phyloP scores from a whole-genome alignment of 2,888 invertebrate genomes.

The Xylophagus ater region DNA sequence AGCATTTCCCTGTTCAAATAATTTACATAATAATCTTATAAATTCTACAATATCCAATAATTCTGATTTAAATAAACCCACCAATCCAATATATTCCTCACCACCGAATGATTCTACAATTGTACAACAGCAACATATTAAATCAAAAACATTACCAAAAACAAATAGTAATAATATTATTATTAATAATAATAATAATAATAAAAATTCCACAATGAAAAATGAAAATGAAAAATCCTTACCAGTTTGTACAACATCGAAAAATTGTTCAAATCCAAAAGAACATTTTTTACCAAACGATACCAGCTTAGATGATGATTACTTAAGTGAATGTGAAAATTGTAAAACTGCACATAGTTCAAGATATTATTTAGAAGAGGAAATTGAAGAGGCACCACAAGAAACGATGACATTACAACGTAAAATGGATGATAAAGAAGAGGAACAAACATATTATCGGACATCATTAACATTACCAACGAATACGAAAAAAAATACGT shows the following conservation, averaged over 20 bases:
- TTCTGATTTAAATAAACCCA: too few relatives aligned
- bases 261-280: constrained; percentile 39
- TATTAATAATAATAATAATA: too few relatives aligned
- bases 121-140: too few relatives aligned
- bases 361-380: constrained; percentile 50
- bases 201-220: constrained; percentile 3
- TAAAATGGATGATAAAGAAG: constrained; percentile 38
- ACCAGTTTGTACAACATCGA: constrained; percentile 39
- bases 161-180: too few relatives aligned
- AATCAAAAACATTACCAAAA: constrained; percentile 11
- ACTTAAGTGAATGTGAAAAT: constrained; percentile 75
- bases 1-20: too few relatives aligned
- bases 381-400: constrained; percentile 43
- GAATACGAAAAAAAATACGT: constrained; percentile 43
- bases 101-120: too few relatives aligned
- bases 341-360: constrained; percentile 67
- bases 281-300: constrained; percentile 40
- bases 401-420: constrained; percentile 60
- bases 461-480: constrained; percentile 54
- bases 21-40: too few relatives aligned
- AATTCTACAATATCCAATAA: too few relatives aligned
- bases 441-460: constrained; percentile 46
- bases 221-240: constrained; percentile 23
- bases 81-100: too few relatives aligned
- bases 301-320: constrained; percentile 51